Evolutionary conservation across 2,797 vertebrate species (phyloP).

Genomic region (Channallabes apus): DNA sequence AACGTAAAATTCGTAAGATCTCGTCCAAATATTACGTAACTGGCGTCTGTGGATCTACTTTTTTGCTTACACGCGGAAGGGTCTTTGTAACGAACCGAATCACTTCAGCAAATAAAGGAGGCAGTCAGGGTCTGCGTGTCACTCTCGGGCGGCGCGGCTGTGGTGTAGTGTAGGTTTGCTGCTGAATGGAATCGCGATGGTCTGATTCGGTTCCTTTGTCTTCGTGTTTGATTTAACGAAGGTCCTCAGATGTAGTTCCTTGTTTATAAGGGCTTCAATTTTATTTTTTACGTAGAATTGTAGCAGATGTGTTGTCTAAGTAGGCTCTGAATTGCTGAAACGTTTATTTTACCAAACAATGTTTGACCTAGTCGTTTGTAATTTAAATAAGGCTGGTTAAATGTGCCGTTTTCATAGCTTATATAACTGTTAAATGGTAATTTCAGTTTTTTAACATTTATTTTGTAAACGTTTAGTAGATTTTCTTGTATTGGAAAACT

Average conservation of each 20-base stretch:
- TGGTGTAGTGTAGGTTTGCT: background rate
- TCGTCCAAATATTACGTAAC: background rate
- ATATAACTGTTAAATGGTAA: background rate
- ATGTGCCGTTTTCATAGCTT: background rate
- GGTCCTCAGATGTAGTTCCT: no score
- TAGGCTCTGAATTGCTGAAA: no score
- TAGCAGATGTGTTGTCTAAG: no score
- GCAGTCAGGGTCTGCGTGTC: accelerated
- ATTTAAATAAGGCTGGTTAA: no score
- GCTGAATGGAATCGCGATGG: background rate
- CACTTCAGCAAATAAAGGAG: conserved; percentile 56
- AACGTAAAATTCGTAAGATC: no score
- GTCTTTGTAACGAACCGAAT: conserved; percentile 10
- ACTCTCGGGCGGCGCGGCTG: conserved; percentile 22
- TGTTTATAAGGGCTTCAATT: background rate
- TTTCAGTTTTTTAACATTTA: background rate
- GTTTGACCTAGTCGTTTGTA: background rate
- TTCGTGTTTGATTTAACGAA: background rate
- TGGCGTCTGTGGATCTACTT: conserved; percentile 54
- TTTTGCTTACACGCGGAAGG: conserved; percentile 60
- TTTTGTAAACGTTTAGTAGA: no score
- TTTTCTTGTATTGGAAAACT: background rate
- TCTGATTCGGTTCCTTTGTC: background rate
- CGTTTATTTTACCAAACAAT: background rate
- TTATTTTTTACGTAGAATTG: background rate